Base-by-base conservation (phyloP, 2,888 invertebrate species). In the Brenthis ino region DNA sequence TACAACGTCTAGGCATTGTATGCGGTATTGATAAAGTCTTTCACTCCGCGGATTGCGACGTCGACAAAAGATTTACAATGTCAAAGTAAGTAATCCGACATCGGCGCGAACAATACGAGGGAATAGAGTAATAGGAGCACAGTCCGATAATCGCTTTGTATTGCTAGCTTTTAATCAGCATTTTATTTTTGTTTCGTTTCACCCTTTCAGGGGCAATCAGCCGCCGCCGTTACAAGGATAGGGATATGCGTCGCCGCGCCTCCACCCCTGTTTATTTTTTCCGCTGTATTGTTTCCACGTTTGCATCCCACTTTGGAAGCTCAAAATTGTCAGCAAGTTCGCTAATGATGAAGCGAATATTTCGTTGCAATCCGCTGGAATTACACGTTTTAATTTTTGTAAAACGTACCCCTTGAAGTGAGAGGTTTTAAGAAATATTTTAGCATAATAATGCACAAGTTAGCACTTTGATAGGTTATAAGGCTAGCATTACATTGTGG, bases 131-230 rank as follows among this genome's bases (percentile, higher is more conserved):
- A 82, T 84, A 82, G 83, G 74, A 76, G 82, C 79, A 84, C 73
- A 69, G 71, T 71, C 71, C 71, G 71, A 65, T 69, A 88, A 88
- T 88, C 89, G 88, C 91, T 89, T 90, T 89, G 91, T 88, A 80
- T 79, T 79, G 80, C 79, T 82, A 77, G 81, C 78, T 87, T 89
- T 87, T 89, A 91, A 91, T 90, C 91, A 90, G 86, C 84, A 83
- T 71, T 82, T 78, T 80, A 81, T 83, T 86, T 85, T 86, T 86
- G 82, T 83, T 81, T 80, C 81, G 82, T 73, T 84, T 80, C 79
- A 84, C 85, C 87, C 87, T 87, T 87, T 87, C 85, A 84, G 84
- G 79, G 83, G 87, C 86, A 85, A 88, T 89, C 88, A 86, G 87
- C 82, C 87, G 82, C 82, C 83, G 85, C 82, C 80, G 88, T 84